phyloP scores from a whole-genome alignment of 2,888 invertebrate species.

The Mythimna ferrago region DNA sequence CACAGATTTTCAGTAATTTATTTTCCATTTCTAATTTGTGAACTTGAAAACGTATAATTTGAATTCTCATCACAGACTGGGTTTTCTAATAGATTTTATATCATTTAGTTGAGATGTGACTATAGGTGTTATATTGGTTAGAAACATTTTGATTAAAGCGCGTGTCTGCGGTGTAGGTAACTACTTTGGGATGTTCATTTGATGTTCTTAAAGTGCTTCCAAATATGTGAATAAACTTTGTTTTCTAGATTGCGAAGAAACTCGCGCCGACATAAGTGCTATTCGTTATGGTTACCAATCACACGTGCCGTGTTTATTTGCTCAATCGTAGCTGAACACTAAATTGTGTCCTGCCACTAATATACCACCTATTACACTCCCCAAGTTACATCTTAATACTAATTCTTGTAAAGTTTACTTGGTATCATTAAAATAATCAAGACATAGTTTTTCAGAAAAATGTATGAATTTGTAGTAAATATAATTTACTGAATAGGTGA shows the following conservation, averaged over 20 bases:
- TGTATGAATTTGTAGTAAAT: conserved; percentile 47
- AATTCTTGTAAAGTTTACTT: conserved; percentile 35
- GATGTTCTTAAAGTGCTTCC: conserved; percentile 64
- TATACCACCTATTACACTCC: conserved; percentile 63
- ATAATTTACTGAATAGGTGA: conserved; percentile 51
- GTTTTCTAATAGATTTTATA: conserved; percentile 54
- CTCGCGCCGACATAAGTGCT: conserved; percentile 30
- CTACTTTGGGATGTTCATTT: conserved; percentile 50
- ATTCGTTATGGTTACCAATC: conserved; percentile 27
- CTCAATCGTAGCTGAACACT: conserved; percentile 55
- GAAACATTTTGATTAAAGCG: conserved; percentile 45
- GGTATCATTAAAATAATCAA: conserved; percentile 39
- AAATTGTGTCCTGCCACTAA: conserved; percentile 46
- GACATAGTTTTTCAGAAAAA: conserved; percentile 33
- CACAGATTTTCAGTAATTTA: conserved; percentile 57
- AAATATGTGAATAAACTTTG: conserved; percentile 43
- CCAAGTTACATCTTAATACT: conserved; percentile 43
- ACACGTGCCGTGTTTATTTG: conserved; percentile 58
- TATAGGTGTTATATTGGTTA: conserved; percentile 82
- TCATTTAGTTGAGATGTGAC: conserved; percentile 51
- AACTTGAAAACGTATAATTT: conserved; percentile 40
- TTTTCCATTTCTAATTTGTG: conserved; percentile 29
- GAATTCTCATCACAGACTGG: conserved; percentile 46
- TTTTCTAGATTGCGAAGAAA: conserved; percentile 18
- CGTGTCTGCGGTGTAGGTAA: conserved; percentile 22